phyloP scores from a whole-genome alignment of 2,797 vertebrate genomes.

The Gephyroberyx darwinii region DNA sequence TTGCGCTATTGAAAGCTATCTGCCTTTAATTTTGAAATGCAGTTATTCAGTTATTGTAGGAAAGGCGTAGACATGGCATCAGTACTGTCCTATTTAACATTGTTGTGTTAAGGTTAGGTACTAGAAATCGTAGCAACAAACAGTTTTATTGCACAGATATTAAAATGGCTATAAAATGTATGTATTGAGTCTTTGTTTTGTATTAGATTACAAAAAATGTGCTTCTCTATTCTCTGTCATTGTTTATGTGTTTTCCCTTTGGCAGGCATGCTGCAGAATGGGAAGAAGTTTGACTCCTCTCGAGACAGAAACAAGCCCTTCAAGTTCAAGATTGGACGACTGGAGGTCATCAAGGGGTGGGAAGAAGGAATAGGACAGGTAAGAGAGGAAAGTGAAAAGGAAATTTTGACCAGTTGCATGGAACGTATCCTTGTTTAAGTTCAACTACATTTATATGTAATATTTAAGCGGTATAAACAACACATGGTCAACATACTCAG shows the following conservation, averaged over 20 bases:
- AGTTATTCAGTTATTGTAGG: conserved; percentile 19
- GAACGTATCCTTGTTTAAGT: too few relatives aligned
- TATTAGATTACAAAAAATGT: not conserved
- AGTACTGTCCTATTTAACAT: not conserved
- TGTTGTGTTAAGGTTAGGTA: not conserved
- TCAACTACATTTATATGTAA: too few relatives aligned
- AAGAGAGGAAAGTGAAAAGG: conserved; percentile 15
- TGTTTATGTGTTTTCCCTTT: conserved; percentile 11
- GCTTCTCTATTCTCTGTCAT: not conserved
- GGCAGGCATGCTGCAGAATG: conserved; percentile 97
- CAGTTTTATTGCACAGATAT: not conserved
- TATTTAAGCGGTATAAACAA: not conserved
- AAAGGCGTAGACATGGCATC: conserved; percentile 31
- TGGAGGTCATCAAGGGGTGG: conserved; percentile 99
- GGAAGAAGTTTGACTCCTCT: conserved; percentile 99
- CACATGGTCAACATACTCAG: not conserved
- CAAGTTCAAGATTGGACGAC: conserved; percentile 94
- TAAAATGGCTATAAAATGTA: not conserved
- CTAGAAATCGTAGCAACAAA: not conserved
- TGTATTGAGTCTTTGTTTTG: not conserved
- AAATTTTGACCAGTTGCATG: too few relatives aligned
- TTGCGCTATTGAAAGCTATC: conserved; percentile 26
- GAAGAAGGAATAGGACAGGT: conserved; percentile 98
- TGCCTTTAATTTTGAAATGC: conserved; percentile 43
- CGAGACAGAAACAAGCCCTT: conserved; percentile 99